Base-by-base conservation (phyloP, 2,888 invertebrate genomes). In the Caenorhabditis japonica region DNA sequence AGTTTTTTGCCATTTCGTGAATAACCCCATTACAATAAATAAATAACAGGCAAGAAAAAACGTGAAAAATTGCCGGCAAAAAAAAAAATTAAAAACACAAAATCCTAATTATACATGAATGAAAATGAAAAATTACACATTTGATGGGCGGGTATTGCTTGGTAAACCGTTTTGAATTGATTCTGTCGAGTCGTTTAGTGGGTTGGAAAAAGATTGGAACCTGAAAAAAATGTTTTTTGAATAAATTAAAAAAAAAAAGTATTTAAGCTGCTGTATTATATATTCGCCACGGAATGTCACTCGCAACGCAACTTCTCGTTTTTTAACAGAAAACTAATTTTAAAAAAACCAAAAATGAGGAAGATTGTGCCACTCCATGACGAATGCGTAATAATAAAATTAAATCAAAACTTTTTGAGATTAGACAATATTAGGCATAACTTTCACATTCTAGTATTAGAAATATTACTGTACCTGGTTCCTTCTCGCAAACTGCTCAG, bases 181-280 rank as follows among this genome's bases (percentile, higher is more conserved):
- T 44, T 41, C 21, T 38, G 43, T 17, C 12, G 66, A 58, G 62
- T 80, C 78, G 72, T 80, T 72, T 47, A 81, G 66, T 17, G 81
- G 81, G 59, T 81, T 81, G 61, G 78, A 69, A 76, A 81, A 81
- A 44, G 81, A 76, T 66, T 76, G 62, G 66, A 81, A 81, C 75
- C 81, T 81, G 61, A 10, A 59, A 59, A 39, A 41, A 19, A n/a
- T n/a, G 51, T 15, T 33, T 51, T 51, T 7, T 33, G 7, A 30
- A 30, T 7, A 30, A 30, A 30, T 30, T 10, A 30, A 30, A 30
- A 30, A 30, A 30, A 30, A 30, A n/a, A n/a, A n/a, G n/a, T n/a
- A n/a, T n/a, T n/a, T n/a, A n/a, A n/a, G n/a, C n/a, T n/a, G n/a
- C n/a, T n/a, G n/a, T n/a, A n/a, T n/a, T n/a, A 13, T 47, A n/a